phyloP scores from a whole-genome alignment of 2,888 invertebrate genomes.

The Eupeodes luniger region DNA sequence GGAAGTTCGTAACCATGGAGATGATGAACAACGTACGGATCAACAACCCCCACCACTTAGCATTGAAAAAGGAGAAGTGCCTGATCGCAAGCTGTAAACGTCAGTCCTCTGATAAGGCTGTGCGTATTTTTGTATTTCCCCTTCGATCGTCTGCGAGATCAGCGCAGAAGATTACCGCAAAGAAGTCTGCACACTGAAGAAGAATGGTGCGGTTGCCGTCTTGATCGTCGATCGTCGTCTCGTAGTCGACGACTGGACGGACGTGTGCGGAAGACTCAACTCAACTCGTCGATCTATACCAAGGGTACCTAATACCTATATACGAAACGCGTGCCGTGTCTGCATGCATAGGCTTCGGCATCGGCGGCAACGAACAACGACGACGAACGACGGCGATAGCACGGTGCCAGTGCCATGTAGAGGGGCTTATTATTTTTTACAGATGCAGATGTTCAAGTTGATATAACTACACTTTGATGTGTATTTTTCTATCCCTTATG shows the following conservation, averaged over 20 bases:
- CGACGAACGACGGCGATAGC: background rate
- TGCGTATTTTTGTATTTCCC: conserved; percentile 57
- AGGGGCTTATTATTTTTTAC: conserved; percentile 45
- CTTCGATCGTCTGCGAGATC: conserved; percentile 59
- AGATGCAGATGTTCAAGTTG: conserved; percentile 53
- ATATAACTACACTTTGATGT: conserved; percentile 24
- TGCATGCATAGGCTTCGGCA: conserved; percentile 44
- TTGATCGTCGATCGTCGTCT: conserved; percentile 8
- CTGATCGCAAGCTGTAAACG: conserved; percentile 26
- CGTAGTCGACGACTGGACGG: conserved; percentile 6
- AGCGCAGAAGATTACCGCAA: conserved; percentile 36
- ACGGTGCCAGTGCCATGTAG: background rate
- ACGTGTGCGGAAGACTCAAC: conserved; percentile 60
- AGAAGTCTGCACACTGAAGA: conserved; percentile 59
- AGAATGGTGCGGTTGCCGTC: conserved; percentile 16
- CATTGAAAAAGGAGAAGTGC: conserved; percentile 43
- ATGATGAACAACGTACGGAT: conserved; percentile 36
- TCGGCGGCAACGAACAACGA: too few species aligned
- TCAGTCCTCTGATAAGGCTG: conserved; percentile 62
- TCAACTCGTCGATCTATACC: conserved; percentile 40
- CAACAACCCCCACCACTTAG: conserved; percentile 51
- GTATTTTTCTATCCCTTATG: conserved; percentile 32
- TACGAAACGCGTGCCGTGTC: conserved; percentile 70
- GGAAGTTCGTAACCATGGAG: conserved; percentile 60
- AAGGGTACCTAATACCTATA: background rate